Evolutionary conservation across 2,113 vertebrate genomes (phyloP).

Genomic region (Hypocryptadius cinnamomeus): DNA sequence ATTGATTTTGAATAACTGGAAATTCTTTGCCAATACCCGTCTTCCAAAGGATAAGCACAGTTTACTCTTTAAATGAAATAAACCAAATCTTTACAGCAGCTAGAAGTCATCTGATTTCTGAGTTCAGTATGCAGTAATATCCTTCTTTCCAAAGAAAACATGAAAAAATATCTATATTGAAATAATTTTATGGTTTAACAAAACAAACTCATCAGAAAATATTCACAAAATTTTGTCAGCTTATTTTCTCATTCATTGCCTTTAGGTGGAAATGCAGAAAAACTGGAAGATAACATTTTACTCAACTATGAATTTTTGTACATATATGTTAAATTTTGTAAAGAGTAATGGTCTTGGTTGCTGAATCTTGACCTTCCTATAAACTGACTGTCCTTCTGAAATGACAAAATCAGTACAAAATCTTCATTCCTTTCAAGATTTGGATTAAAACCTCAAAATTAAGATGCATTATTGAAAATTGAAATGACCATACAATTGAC

Average conservation of each 20-base stretch:
- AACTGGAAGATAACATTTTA: background rate
- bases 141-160: background rate
- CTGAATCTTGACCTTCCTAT: background rate
- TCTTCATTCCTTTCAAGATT: background rate
- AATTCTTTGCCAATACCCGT: background rate
- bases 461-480: background rate
- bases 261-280: background rate
- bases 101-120: background rate
- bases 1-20: background rate
- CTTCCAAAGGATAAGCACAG: background rate
- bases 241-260: background rate
- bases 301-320: background rate
- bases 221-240: background rate
- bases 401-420: background rate
- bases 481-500: background rate
- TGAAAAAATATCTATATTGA: background rate
- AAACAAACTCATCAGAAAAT: background rate
- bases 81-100: background rate
- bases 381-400: background rate
- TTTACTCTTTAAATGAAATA: background rate
- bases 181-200: background rate
- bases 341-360: background rate
- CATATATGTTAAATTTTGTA: background rate
- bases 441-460: background rate
- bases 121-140: background rate